phyloP scores from a whole-genome alignment of 2,113 vertebrate genomes.

The Myiozetetes cayanensis region DNA sequence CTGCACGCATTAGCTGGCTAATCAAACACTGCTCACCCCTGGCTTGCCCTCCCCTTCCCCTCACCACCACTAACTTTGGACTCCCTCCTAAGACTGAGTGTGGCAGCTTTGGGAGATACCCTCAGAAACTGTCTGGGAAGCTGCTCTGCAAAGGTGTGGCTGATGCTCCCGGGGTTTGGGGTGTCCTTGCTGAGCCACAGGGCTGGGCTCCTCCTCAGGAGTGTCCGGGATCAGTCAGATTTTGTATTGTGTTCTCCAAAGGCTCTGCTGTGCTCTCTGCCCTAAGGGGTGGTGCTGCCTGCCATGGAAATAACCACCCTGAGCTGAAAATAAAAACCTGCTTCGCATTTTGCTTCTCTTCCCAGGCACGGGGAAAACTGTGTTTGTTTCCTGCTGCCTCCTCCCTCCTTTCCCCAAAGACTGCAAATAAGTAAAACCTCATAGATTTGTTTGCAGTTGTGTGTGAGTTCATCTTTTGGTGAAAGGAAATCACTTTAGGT shows the following conservation, averaged over 20 bases:
- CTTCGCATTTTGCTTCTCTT: neutral
- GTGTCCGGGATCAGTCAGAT: rapidly evolving
- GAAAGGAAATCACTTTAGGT: neutral
- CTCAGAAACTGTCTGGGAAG: neutral
- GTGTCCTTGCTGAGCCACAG: rapidly evolving
- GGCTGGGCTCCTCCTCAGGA: neutral
- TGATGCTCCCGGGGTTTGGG: neutral
- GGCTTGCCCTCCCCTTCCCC: neutral
- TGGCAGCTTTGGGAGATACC: neutral
- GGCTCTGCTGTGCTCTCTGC: neutral
- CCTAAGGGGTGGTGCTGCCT: neutral
- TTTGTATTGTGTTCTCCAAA: neutral
- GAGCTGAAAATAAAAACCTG: neutral
- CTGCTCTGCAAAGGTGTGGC: neutral
- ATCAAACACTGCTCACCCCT: conserved; percentile 20
- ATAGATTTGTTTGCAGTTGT: neutral
- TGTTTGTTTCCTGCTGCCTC: neutral
- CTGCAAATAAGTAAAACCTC: neutral
- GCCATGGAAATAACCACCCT: neutral
- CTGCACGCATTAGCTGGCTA: neutral
- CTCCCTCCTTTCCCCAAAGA: neutral
- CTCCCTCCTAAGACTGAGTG: rapidly evolving
- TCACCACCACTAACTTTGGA: neutral
- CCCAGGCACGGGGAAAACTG: neutral
- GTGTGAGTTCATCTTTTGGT: neutral